Evolutionary conservation across 1,140 invertebrate species (phyloP), one percentile per base, ranked within the genome.

Genomic region (Galleria mellonella): DNA sequence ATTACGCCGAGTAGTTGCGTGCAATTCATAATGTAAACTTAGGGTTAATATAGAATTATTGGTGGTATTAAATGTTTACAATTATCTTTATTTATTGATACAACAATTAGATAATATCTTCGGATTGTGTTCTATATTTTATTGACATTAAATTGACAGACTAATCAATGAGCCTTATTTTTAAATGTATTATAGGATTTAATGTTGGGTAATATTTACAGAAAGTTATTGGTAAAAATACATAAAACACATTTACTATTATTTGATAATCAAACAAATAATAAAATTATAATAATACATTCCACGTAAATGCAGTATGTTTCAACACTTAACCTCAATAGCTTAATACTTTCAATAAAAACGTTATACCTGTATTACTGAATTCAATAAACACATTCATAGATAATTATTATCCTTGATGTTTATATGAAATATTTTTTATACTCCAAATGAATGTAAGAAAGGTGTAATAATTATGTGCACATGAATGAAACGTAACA

Each of bases 271-370:
- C 6, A 23, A 3, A 6, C 17, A 23, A 23, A 23, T n/a, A 23
- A 23, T 6, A 3, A 3, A 3, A 23, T 23, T 23, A 23, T 23
- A 23, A 28, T 36, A 12, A 44, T 51, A 46, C 23, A 51, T 40
- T 53, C 52, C 49, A 56, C 38, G 52, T 58, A 52, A 48, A 60
- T 51, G 43, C 43, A 23, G 50, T 43, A 59, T 56, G 62, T 72
- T 74, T 73, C 63, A 57, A 74, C 63, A 81, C 75, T 79, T 83
- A 83, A 83, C 79, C 79, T 83, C 79, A 83, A 83, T 81, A 63
- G 51, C 40, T 49, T 59, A 56, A 61, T 59, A 64, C 69, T 64
- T 62, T 60, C 56, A 66, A 57, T 54, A 54, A 40, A 55, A 55
- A 51, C 47, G 48, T 40, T 55, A 47, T 30, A 49, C 43, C 32